phyloP scores from a whole-genome alignment of 2,888 invertebrate genomes.

The Cyclophora punctaria region DNA sequence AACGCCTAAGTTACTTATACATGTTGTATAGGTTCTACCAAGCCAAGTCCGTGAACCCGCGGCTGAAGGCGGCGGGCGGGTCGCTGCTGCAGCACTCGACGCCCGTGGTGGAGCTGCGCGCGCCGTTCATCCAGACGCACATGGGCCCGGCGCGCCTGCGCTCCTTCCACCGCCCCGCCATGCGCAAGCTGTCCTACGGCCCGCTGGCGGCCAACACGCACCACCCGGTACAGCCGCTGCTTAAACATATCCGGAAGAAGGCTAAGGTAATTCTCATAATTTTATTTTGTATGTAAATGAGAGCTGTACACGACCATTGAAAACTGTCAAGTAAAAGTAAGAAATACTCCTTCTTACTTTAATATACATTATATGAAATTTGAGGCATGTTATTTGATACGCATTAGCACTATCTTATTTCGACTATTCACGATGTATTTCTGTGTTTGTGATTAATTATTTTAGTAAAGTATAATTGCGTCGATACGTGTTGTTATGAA shows the following conservation, averaged over 20 bases:
- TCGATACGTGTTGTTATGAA: too few relatives aligned
- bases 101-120: constrained; percentile 94
- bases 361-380: too few relatives aligned
- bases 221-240: constrained; percentile 88
- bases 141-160: constrained; percentile 84
- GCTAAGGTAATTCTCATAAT: constrained; percentile 76
- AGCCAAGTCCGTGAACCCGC: constrained; percentile 88
- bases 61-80: constrained; percentile 91
- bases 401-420: too few relatives aligned
- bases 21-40: constrained; percentile 84
- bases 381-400: too few relatives aligned
- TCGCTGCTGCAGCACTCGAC: constrained; percentile 98
- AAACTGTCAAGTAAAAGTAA: too few relatives aligned
- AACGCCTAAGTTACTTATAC: too few relatives aligned
- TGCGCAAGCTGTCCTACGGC: constrained; percentile 92
- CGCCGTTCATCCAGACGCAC: constrained; percentile 96
- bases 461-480: too few relatives aligned
- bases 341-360: too few relatives aligned
- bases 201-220: constrained; percentile 81
- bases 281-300: neutral
- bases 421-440: too few relatives aligned
- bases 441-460: too few relatives aligned
- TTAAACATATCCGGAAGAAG: constrained; percentile 94
- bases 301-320: too few relatives aligned
- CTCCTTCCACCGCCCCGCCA: constrained; percentile 93